Percentiles rank a stretch among this genome's conserved stretches.
phyloP scores from a whole-genome alignment of 2,888 invertebrate genomes.

The Philaethria dido region DNA sequence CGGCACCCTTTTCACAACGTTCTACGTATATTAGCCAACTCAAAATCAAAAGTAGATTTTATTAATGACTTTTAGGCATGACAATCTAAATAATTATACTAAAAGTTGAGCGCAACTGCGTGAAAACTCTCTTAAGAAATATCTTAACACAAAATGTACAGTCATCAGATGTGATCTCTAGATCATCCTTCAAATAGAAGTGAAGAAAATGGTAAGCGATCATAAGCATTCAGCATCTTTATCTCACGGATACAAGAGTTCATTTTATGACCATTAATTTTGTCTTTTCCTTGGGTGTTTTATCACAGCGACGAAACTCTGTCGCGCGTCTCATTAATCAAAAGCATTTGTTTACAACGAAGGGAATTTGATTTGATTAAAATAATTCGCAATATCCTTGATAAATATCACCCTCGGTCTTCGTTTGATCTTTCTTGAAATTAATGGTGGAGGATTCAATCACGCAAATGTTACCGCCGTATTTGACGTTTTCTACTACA shows the following conservation, averaged over 20 bases:
- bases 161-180: conserved; percentile 76
- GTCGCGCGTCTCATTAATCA: conserved; percentile 84
- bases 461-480: conserved; percentile 72
- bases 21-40: conserved; percentile 80
- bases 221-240: conserved; percentile 81
- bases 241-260: conserved; percentile 82
- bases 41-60: conserved; percentile 82
- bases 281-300: conserved; percentile 81
- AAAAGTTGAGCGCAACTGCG: conserved; percentile 71
- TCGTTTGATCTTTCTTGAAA: conserved; percentile 82
- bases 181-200: conserved; percentile 75
- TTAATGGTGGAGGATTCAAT: conserved; percentile 83
- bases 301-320: conserved; percentile 81
- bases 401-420: conserved; percentile 84
- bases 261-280: conserved; percentile 85
- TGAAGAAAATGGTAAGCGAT: conserved; percentile 80
- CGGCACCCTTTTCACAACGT: conserved; percentile 71
- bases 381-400: conserved; percentile 85
- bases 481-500: conserved; percentile 55
- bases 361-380: conserved; percentile 84
- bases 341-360: conserved; percentile 84
- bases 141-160: conserved; percentile 68
- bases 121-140: conserved; percentile 64
- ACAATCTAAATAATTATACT: conserved; percentile 80
- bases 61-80: conserved; percentile 80